A percentile compares a stretch with the other conserved stretches of the same genome.
Evolutionary conservation across 2,888 invertebrate genomes (phyloP).

Genomic region (Macrosiphum euphorbiae): DNA sequence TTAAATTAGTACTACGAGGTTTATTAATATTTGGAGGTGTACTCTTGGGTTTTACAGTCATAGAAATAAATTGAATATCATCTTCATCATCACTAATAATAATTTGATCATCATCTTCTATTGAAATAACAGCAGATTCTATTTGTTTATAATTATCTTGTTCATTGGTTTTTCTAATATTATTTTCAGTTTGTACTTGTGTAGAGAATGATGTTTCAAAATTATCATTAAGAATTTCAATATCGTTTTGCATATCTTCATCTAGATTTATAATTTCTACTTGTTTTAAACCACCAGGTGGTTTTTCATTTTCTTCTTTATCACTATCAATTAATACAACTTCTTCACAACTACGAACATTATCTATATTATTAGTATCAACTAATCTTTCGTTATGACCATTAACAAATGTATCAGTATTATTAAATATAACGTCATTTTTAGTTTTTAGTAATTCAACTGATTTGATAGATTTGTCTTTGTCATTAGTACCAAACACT

Average conservation of each 20-base stretch:
- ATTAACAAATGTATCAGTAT: neutral
- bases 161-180: neutral
- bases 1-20: neutral
- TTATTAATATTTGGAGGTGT: neutral
- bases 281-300: neutral
- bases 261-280: neutral
- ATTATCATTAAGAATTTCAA: neutral
- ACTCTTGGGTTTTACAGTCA: neutral
- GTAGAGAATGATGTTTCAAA: neutral
- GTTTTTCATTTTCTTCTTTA: neutral
- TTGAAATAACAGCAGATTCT: constrained; percentile 28
- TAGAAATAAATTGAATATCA: constrained; percentile 35
- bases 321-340: neutral
- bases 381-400: neutral
- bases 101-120: constrained; percentile 43
- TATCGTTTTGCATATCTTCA: constrained; percentile 1
- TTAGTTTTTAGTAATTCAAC: neutral
- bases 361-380: neutral
- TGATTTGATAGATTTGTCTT: neutral
- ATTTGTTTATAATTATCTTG: neutral
- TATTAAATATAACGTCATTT: neutral
- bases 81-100: constrained; percentile 54
- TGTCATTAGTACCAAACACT: neutral
- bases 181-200: neutral
- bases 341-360: neutral